phyloP scores from a whole-genome alignment of 2,113 vertebrate genomes.

The Mirza zaza region DNA sequence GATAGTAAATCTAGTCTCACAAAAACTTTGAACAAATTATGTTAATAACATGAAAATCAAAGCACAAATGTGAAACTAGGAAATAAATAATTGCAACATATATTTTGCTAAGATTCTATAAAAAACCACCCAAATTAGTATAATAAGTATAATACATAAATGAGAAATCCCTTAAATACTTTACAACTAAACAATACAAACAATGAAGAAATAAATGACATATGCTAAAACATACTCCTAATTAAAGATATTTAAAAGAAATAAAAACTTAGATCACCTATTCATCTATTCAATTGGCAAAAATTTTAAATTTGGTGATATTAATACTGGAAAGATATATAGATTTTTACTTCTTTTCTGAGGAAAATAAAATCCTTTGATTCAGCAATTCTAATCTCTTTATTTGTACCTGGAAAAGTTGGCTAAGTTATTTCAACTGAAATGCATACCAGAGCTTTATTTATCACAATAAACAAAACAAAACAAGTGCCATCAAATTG shows the following conservation, averaged over 20 bases:
- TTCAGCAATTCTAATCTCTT: background rate
- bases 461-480: background rate
- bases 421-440: background rate
- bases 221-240: background rate
- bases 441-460: background rate
- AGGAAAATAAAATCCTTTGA: background rate
- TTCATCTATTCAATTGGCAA: background rate
- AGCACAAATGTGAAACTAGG: background rate
- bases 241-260: conserved; percentile 8
- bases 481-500: background rate
- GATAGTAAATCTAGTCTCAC: background rate
- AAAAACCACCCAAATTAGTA: background rate
- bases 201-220: conserved; percentile 5
- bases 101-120: background rate
- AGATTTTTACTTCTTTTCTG: background rate
- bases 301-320: background rate
- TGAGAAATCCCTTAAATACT: background rate
- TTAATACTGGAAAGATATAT: background rate
- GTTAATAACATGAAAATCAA: background rate
- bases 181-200: background rate
- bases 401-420: background rate
- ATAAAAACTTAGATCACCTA: background rate
- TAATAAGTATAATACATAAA: background rate
- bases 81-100: background rate
- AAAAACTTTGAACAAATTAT: background rate